Evolutionary conservation across 2,797 vertebrate genomes (phyloP).

Genomic region (Channa striata): DNA sequence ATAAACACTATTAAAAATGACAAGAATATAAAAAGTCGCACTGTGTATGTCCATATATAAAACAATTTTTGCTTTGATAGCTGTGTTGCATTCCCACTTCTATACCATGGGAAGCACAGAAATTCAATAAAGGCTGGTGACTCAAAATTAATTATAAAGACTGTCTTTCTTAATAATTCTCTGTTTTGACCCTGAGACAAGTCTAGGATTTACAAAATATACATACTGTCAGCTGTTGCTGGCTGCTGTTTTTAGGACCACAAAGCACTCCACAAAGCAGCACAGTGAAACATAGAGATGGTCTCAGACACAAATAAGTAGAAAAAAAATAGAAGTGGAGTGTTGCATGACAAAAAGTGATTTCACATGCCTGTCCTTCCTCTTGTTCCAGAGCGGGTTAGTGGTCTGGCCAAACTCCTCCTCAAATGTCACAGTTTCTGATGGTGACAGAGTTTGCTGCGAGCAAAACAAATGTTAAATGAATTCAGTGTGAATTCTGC

Average conservation of each 20-base stretch:
- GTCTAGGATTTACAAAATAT: not conserved
- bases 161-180: not conserved
- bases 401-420: conserved; percentile 46
- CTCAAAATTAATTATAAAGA: not conserved
- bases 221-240: not conserved
- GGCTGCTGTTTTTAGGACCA: conserved; percentile 1
- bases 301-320: conserved; percentile 71
- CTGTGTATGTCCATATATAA: not conserved
- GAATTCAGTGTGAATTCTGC: conserved; percentile 62
- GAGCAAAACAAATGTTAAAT: conserved; percentile 74
- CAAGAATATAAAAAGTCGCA: not conserved
- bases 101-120: not conserved
- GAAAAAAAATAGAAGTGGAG: conserved; percentile 52
- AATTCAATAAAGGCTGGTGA: not conserved
- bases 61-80: not conserved
- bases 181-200: not conserved
- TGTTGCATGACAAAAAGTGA: conserved; percentile 78
- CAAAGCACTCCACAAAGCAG: not conserved
- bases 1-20: no score
- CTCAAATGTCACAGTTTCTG: conserved; percentile 71
- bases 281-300: not conserved
- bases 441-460: conserved; percentile 68
- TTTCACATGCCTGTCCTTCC: conserved; percentile 66
- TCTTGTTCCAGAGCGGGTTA: conserved; percentile 23
- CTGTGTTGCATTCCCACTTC: not conserved